Conservation (phyloP, 37 sponge, comb jelly and placozoan species). For the Axinella damicornis region DNA sequence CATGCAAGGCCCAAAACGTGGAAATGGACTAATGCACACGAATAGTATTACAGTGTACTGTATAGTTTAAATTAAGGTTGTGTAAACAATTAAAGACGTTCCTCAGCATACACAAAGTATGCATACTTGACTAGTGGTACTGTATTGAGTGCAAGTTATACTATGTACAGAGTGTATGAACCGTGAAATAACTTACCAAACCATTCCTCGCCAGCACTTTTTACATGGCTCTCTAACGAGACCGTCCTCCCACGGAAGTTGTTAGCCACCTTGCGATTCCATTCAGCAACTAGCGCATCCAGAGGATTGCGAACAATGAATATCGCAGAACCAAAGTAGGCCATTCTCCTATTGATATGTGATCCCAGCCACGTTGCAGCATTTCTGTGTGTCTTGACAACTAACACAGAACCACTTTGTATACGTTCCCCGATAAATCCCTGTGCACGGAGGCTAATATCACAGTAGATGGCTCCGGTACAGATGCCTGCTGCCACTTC, state of each 20-base stretch:
- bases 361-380: constrained; percentile 6
- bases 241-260: neutral
- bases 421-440: constrained; percentile 51
- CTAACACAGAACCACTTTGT: constrained; percentile 25
- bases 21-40: no score
- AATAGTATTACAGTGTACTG: no score
- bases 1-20: no score
- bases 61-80: no score
- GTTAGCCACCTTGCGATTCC: constrained; percentile 37
- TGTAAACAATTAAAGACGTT: no score
- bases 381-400: constrained; percentile 43
- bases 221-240: neutral
- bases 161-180: no score
- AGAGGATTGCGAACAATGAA: constrained; percentile 46
- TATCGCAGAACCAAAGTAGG: constrained; percentile 29
- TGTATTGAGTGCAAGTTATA: no score
- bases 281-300: constrained; percentile 46
- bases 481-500: constrained; percentile 28
- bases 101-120: no score
- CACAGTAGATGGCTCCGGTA: constrained; percentile 54
- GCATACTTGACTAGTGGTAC: no score
- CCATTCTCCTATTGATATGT: neutral
- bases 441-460: constrained; percentile 4
- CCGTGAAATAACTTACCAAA: constrained; percentile 28
- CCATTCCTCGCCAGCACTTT: constrained; percentile 4